Conservation (phyloP, 2,888 invertebrate genomes). For the Autographa gamma region DNA sequence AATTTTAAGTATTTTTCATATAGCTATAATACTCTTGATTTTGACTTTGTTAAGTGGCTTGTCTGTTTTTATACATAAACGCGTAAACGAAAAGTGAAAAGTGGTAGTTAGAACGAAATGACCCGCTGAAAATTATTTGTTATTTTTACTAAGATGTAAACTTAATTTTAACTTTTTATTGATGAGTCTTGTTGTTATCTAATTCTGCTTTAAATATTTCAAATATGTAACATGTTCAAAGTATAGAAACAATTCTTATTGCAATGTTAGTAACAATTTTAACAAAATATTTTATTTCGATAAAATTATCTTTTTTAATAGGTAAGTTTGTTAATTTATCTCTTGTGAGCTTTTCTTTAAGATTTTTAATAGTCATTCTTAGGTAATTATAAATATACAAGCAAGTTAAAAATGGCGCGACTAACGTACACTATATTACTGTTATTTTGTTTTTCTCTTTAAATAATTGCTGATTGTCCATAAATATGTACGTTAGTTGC, state of each 20-base stretch:
- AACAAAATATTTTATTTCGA: conserved; percentile 34
- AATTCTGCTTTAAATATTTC: not conserved
- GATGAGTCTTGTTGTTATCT: not conserved
- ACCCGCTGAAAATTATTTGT: not conserved
- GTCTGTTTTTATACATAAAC: conserved; percentile 3
- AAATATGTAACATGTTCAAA: not conserved
- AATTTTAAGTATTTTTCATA: conserved; percentile 5
- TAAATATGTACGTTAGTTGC: not conserved
- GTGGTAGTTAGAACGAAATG: not conserved
- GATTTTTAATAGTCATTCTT: not conserved
- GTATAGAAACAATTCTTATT: not conserved
- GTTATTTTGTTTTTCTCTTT: not conserved
- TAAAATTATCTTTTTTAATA: conserved; percentile 28
- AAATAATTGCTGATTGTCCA: not conserved
- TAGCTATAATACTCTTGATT: conserved; percentile 1
- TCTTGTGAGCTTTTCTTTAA: conserved; percentile 44
- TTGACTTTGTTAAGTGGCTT: not conserved
- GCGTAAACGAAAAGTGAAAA: too few relatives aligned
- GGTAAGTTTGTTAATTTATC: conserved; percentile 22
- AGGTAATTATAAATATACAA: not conserved
- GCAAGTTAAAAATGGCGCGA: not conserved
- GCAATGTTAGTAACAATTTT: conserved; percentile 10
- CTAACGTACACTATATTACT: not conserved
- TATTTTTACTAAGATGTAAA: not conserved
- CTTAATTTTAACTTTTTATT: not conserved